phyloP scores from a whole-genome alignment of 2,888 invertebrate species.

The Pheosia tremula region DNA sequence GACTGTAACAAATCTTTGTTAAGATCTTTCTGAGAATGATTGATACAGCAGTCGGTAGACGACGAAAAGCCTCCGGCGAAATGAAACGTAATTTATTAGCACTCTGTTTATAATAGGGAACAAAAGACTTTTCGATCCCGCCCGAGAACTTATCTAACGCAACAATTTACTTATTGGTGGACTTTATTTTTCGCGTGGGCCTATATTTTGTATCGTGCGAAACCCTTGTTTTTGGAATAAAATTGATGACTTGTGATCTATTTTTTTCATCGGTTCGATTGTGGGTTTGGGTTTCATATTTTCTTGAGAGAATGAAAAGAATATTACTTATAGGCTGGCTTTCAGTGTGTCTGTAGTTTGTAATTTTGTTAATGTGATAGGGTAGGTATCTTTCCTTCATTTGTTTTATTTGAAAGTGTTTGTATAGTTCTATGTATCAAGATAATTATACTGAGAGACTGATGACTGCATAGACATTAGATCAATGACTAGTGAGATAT shows the following conservation, averaged over 20 bases:
- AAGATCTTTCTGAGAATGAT: constrained; percentile 64
- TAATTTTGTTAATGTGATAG: not conserved
- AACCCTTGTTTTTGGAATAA: constrained; percentile 18
- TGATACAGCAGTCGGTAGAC: constrained; percentile 60
- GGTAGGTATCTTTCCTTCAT: not conserved
- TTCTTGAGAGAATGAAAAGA: constrained; percentile 1
- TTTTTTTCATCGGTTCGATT: constrained; percentile 9
- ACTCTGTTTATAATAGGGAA: constrained; percentile 62
- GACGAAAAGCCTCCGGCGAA: constrained; percentile 58
- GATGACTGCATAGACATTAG: no score
- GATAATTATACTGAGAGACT: no score
- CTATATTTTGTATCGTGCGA: constrained; percentile 28
- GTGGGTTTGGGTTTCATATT: constrained; percentile 6
- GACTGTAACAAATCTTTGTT: constrained; percentile 69
- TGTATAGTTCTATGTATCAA: no score
- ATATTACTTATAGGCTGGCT: not conserved
- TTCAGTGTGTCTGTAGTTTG: not conserved
- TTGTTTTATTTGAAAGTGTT: no score
- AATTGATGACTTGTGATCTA: constrained; percentile 22
- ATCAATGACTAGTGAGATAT: no score
- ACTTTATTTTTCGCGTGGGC: constrained; percentile 29
- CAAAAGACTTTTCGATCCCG: constrained; percentile 55
- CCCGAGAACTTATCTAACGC: constrained; percentile 54
- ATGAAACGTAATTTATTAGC: constrained; percentile 69
- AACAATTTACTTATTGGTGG: constrained; percentile 63